Evolutionary conservation across 2,113 vertebrate species (phyloP), one percentile per base, ranked within the genome.

Genomic region (Chamaetylas fuelleborni): DNA sequence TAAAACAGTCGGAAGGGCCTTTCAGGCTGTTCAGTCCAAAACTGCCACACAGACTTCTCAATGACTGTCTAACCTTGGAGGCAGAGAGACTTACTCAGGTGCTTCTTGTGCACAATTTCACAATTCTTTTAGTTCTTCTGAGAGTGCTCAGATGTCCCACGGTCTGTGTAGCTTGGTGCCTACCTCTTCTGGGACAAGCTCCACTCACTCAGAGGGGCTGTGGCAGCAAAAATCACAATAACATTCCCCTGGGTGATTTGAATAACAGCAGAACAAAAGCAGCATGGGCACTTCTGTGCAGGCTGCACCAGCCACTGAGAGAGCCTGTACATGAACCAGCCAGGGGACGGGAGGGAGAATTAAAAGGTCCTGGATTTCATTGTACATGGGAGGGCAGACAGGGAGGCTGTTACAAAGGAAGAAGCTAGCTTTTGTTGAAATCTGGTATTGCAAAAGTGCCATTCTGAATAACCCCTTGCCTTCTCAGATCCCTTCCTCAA

Each of bases 401-500:
- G 26, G 19, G 23, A 71, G 6, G 17, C 20, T 54, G 13, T 45
- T 47, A 43, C 3, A 81, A 74, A 72, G 25, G 17, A 22, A n/a
- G 31, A 90, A 88, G 33, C 5, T 47, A 72, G 57, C 36, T 60
- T 86, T 80, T 90, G 36, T 70, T 76, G 64, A 69, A 88, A 53
- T 80, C 29, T 18, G 13, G 10, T 42, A 42, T 57, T 57, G 31
- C 25, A 53, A 57, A 86, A 62, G 14, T 83, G 8, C 23, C 60
- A 6, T 43, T 78, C 72, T 95, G 76, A 94, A 40, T 65, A 86
- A 88, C 11, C 1, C 3, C 14, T 94, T 94, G 85, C 62, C 51
- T 97, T 97, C 64, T 38, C 94, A 98, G 98, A 70, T 91, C 98
- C 98, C 61, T 98, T 98, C 91, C 40, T 97, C 77, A 98, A 95